Base-by-base conservation (phyloP, 2,888 invertebrate species). In the Platerodrilus igneus region DNA sequence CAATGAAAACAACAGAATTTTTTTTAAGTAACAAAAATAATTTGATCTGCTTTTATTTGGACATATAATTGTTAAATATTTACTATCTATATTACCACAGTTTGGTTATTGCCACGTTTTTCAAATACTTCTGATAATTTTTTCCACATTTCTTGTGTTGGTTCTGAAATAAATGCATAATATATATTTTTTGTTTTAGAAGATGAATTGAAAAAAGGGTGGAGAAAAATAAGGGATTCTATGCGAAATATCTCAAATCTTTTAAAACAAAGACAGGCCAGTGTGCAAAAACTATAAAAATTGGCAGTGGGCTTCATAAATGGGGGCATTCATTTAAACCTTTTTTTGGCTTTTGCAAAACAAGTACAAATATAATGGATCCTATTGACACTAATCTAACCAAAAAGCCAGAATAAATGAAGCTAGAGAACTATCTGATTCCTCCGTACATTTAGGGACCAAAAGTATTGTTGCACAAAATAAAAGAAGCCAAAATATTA, bases 21-120 rank as follows among this genome's bases (percentile, higher is more conserved):
- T n/a, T n/a, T n/a, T n/a, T n/a, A 27, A 16, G 36, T 33, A 31
- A 52, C 45, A 48, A 7, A 17, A 50, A 39, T 44, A 31, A 35
- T 38, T 41, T n/a, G 48, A 42, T 23, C 44, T 47, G 32, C 23
- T 44, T 19, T 52, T 47, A 11, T 38, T 21, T 21, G 50, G 50
- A 20, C 43, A 45, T 30, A 50, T 45, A 7, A 52, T 51, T 6
- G 40, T 44, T 10, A 51, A 30, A 28, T n/a, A n/a, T n/a, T n/a
- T 52, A 47, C 32, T 52, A n/a, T n/a, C 47, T 10, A 49, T 43
- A 41, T 51, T 47, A 17, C 47, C 34, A 21, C 40, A 22, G 10
- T 22, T 22, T 4, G n/a, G n/a, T 9, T 22, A 9, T 34, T 41
- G n/a, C 9, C n/a, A n/a, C 20, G 37, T 35, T 16, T 40, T 10